Percentiles rank a stretch among this genome's conserved stretches.
phyloP scores from a whole-genome alignment of 1,140 invertebrate species.

The Scaptomyza graminum region DNA sequence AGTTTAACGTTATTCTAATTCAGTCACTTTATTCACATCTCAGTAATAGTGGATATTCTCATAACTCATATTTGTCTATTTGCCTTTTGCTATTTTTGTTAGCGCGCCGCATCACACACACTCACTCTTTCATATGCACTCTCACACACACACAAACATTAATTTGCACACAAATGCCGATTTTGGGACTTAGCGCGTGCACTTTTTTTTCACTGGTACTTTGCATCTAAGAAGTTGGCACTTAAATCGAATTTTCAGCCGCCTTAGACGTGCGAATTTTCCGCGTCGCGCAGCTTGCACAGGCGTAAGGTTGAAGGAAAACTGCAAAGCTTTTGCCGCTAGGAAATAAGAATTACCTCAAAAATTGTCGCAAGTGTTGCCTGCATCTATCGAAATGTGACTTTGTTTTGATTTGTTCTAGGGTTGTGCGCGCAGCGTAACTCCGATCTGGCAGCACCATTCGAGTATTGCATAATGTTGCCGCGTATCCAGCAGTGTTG shows the following conservation, averaged over 20 bases:
- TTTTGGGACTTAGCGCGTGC: conserved; percentile 35
- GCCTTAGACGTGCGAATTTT: conserved; percentile 23
- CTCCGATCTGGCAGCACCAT: conserved; percentile 29
- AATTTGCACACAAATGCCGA: conserved; percentile 38
- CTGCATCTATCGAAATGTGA: conserved; percentile 49
- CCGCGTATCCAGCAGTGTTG: conserved; percentile 17
- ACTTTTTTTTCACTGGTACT: conserved; percentile 37
- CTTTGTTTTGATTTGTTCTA: conserved; percentile 50
- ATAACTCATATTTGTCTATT: conserved; percentile 63
- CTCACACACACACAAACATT: conserved; percentile 3
- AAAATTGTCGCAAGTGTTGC: conserved; percentile 51
- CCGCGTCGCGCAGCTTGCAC: conserved; percentile 38
- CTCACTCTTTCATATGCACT: conserved; percentile 16
- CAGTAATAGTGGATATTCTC: conserved; percentile 26
- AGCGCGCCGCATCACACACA: conserved; percentile 43
- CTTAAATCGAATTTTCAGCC: conserved; percentile 47
- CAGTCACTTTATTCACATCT: conserved; percentile 10
- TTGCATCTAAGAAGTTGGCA: conserved; percentile 31
- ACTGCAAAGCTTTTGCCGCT: conserved; percentile 55
- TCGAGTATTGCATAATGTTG: conserved; percentile 35
- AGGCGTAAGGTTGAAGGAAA: conserved; percentile 53
- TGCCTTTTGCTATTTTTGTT: conserved; percentile 61
- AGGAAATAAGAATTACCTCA: conserved; percentile 54
- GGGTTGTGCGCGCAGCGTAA: conserved; percentile 30
- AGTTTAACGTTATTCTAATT: conserved; percentile 5